phyloP scores from a whole-genome alignment of 64 coral and sea anemone genomes.

The Montipora cactus region DNA sequence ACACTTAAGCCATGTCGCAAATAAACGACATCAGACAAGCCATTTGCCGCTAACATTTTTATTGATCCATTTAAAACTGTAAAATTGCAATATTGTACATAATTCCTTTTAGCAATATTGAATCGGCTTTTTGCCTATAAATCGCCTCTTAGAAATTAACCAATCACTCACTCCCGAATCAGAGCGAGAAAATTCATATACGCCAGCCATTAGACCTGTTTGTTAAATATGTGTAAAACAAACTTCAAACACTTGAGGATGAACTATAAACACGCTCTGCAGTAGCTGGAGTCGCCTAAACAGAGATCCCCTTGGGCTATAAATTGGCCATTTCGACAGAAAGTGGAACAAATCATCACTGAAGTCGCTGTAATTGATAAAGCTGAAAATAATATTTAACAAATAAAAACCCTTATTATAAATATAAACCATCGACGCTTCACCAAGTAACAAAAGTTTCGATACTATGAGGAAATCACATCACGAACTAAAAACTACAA shows the following conservation, averaged over 20 bases:
- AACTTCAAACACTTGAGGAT: constrained; percentile 27
- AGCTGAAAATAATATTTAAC: constrained; percentile 21
- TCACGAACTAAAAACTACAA: background rate
- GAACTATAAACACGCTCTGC: constrained; percentile 37
- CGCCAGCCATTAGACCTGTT: background rate
- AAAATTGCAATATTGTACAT: constrained; percentile 33
- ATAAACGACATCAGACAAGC: background rate
- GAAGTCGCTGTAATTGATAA: background rate
- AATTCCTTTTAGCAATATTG: constrained; percentile 50
- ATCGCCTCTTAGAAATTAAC: constrained; percentile 53
- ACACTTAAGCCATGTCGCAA: background rate
- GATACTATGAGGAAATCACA: background rate
- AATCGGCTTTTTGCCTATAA: constrained; percentile 22
- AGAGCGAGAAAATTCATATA: constrained; percentile 3
- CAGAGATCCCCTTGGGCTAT: background rate
- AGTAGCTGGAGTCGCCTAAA: background rate
- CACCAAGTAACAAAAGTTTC: background rate
- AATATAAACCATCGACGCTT: background rate
- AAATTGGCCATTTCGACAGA: background rate
- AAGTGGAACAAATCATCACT: background rate
- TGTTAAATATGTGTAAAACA: constrained; percentile 43
- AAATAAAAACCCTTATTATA: constrained; percentile 9
- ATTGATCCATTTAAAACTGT: constrained; percentile 10
- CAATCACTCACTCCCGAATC: background rate
- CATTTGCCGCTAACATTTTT: constrained; percentile 20